Base-by-base conservation (phyloP, 2,797 vertebrate species). In the Pipistrellus kuhlii region DNA sequence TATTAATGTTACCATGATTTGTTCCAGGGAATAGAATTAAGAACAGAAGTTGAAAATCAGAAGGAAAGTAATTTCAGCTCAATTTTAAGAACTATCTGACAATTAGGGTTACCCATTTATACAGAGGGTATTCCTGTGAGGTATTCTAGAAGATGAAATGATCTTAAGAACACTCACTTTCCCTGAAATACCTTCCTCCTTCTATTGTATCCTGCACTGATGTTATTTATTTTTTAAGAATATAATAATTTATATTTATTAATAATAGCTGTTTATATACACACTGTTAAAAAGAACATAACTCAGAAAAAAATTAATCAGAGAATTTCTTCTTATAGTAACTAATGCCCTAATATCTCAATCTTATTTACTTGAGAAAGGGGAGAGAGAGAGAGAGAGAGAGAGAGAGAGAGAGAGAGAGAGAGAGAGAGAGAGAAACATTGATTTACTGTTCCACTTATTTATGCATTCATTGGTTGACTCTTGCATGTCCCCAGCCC, bases 141-240 rank as follows among this genome's bases (percentile, higher is more conserved):
- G 18, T 68, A 9, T 18, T 14, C 44, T 64, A n/a, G 38, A 81
- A 90, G 23, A 80, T 30, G 21, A 86, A 83, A 77, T 81, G 13
- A 81, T 59, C 55, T 92, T 81, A 89, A 92, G 32, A 88, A 76
- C 8, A 64, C 13, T 51, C n/a, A 21, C 20, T 89, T 93, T 83
- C 38, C 15, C 30, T 46, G 30, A 75, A 95, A 85, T 91, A 30
- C 59, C 41, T 93, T 25, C 9, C 9, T 84, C 38, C 4, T 93
- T 84, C 41, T 35, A 27, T 64, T 76, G 18, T 17, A 30, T n/a
- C 6, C 5, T 80, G 8, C 44, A 44, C 53, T 83, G 14, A 59
- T 72, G 27, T 41, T 75, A 84, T 44, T 71, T 68, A 62, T 55
- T 76, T 77, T 51, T 38, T 9, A 32, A 55, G n/a, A 55, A 25